Evolutionary conservation across 2,888 invertebrate species (phyloP), one percentile per base, ranked within the genome.

Genomic region (Cryptus armator): DNA sequence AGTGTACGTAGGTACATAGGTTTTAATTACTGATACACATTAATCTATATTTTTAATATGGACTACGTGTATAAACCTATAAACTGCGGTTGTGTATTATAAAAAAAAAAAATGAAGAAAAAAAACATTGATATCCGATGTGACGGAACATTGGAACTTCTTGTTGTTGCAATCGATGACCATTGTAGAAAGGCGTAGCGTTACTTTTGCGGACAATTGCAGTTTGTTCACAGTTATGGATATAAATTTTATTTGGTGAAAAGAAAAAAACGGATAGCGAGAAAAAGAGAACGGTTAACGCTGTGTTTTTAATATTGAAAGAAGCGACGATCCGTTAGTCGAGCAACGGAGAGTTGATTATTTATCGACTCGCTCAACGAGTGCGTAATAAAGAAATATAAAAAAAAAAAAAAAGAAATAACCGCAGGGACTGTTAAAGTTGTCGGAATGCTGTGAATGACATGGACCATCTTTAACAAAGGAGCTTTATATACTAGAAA

Each of bases 41-140:
- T 88, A 90, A 92, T 91, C 91, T 91, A 92, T 92, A 92, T 92
- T 92, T 92, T 92, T 91, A 91, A 92, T 92, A 91, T 90, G 89
- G 84, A 90, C 87, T 90, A 90, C 85, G 85, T 87, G 86, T 90
- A 90, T 68, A 72, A 67, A 81, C 70, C 68, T 77, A 90, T 87
- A 87, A 87, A 43, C 37, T 37, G 62, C 62, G 62, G 62, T 62
- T 88, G 88, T 86, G 74, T 84, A 80, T 71, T 71, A 81, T 72
- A n/a, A 19, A 16, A 19, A 68, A 53, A 37, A 37, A 59, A 32
- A 29, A 62, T 32, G 32, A 32, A 14, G 12, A 14, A 62, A 66
- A 67, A 46, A 64, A 74, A 79, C 51, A 85, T 77, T 85, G 51
- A 43, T 70, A 43, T 43, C 16, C 81, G 84, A 77, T 74, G 86